Base-by-base conservation (phyloP, 2,113 vertebrate species). In the Uropsilus gracilis region DNA sequence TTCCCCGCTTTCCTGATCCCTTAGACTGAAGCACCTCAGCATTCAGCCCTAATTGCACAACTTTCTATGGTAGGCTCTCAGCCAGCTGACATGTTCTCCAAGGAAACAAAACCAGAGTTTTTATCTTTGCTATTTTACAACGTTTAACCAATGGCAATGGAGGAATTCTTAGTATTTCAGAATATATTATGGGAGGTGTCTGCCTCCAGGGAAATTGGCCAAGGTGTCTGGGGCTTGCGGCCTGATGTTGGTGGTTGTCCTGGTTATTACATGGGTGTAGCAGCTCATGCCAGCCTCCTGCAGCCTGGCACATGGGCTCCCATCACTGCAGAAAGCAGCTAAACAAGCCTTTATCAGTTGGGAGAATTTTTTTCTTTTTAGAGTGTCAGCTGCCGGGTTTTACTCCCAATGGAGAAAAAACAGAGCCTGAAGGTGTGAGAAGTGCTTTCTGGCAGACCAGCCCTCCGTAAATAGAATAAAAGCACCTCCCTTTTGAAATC, bases 401-500 rank as follows among this genome's bases (percentile, higher is more conserved):
- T 30, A 26, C 69, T 68, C 66, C 69, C 48, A 4, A 24, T 1
- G 6, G 84, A 20, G 39, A 32, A 12, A 46, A 32, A n/a, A n/a
- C 22, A 53, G 30, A 66, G 72, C 39, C 8, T 2, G 46, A 20
- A 81, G 64, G 44, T 24, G 4, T 12, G 30, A 73, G 63, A n/a
- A 20, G 30, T 55, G 32, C 28, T 83, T 92, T 77, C 78, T 59
- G 68, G 64, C 50, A 95, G 88, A 89, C 63, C 1, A 13, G 42
- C 50, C 75, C 73, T 39, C 30, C 59, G 57, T 32, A 50, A 32
- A 17, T 32, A 1, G 20, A 42, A 24, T 32, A 59, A 69, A 5
- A 8, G 9, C 8, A 16, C 8, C 44, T 78, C 83, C 30, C 24
- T 82, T 94, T 57, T 63, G 44, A 80, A 61, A 46, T 75, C 53